Conservation (phyloP, 2,888 invertebrate species). For the Cephus runcator region DNA sequence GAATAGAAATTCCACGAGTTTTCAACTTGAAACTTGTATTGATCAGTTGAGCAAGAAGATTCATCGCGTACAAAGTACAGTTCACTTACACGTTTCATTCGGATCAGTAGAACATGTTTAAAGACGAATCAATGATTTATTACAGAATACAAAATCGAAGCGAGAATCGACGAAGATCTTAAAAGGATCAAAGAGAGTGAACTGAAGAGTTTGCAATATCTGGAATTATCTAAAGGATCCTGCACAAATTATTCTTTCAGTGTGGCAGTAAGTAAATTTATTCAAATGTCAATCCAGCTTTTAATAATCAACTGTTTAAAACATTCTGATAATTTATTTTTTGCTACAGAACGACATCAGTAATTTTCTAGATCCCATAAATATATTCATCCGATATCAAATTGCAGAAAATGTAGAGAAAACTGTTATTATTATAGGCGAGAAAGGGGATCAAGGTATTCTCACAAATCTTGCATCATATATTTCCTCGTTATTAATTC, state of each 20-base stretch:
- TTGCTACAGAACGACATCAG: slow-evolving; percentile 30
- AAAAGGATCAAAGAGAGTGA: slow-evolving; percentile 5
- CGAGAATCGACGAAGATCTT: slow-evolving; percentile 34
- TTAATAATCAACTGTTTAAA: background rate
- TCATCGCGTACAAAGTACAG: background rate
- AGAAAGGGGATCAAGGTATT: background rate
- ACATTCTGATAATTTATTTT: background rate
- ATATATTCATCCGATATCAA: slow-evolving; percentile 32
- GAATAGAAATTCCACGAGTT: slow-evolving; percentile 32
- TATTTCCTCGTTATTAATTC: background rate
- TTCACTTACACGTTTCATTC: background rate
- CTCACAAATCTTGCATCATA: background rate
- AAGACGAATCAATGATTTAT: background rate
- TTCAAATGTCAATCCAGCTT: background rate
- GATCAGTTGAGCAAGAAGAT: slow-evolving; percentile 22
- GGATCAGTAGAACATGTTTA: background rate
- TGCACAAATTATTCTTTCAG: background rate
- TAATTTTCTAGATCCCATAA: slow-evolving; percentile 45
- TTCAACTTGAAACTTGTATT: slow-evolving; percentile 31
- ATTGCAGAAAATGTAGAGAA: slow-evolving; percentile 12
- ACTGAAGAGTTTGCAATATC: background rate
- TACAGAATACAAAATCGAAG: background rate
- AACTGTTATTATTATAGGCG: background rate
- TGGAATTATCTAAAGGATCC: background rate
- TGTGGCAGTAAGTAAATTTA: background rate